Evolutionary conservation across 2,797 vertebrate genomes (phyloP), one percentile per base, ranked within the genome.

Genomic region (Ctenochaetus hawaiiensis): DNA sequence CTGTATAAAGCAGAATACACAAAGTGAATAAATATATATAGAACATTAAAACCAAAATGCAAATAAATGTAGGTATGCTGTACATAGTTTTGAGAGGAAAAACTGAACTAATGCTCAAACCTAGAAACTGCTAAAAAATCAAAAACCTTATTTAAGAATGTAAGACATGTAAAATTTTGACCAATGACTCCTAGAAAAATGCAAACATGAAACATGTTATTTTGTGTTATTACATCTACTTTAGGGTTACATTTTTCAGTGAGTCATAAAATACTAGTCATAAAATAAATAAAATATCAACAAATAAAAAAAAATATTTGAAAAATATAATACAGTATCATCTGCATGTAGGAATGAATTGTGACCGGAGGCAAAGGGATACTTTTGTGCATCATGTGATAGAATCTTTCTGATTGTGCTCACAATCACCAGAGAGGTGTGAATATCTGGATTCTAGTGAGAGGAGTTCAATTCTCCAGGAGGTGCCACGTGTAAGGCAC

Each of bases 31-130:
- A 54, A 39, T 39, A 41, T 39, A 41, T 41, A 41, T 11, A 41
- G 39, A 41, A 60, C 45, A 47, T 53, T 30, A 23, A 62, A 51
- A 26, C 26, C 7, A 64, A 64, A 67, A 41, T 43, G 47, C 47
- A 39, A 57, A 54, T 41, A 8, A 41, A 68, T 65, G 67, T 20
- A 26, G 16, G n/a, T 39, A 60, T 47, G 6, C 2, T 47, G 62
- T 11, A 11, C 7, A 37, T 45, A 8, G 3, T 47, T 16, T n/a
- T 8, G 20, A n/a, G 5, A 6, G 1, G 4, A 47, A 34, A 57
- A 45, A 62, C n/a, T 57, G 6, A 58, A 26, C 5, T 22, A 6
- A 20, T 48, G 22, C 56, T 39, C 13, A 48, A 14, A 56, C 10
- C 1, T 5, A 54, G 11, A 16, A 8, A 6, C 12, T 48, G 6